Conservation (phyloP, 2,113 vertebrate species). For the Felis catus region DNA sequence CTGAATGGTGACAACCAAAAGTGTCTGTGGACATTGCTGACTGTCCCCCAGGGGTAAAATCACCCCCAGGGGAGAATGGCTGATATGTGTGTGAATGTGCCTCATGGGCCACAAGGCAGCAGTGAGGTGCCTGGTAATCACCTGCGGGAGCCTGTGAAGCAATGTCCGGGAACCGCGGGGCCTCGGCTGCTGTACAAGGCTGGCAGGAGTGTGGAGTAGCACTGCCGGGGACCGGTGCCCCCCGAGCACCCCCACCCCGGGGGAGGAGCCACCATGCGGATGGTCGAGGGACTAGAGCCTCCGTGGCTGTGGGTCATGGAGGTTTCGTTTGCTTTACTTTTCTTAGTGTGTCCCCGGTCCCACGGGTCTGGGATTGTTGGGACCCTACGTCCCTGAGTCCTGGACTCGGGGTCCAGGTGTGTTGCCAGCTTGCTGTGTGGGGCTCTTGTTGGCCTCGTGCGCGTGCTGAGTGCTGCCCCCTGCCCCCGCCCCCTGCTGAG, state of each 20-base stretch:
- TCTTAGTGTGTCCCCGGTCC: not conserved
- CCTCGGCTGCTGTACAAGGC: not conserved
- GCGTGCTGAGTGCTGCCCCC: not conserved
- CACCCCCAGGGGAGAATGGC: accelerated
- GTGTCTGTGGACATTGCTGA: not conserved
- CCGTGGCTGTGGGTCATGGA: accelerated
- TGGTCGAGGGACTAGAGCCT: too few relatives aligned
- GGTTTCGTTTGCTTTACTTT: not conserved
- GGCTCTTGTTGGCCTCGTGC: accelerated
- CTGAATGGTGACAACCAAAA: not conserved
- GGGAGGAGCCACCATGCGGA: accelerated
- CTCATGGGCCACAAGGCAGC: accelerated
- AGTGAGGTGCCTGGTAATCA: accelerated
- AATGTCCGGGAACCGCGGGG: accelerated
- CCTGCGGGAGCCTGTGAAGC: too few relatives aligned
- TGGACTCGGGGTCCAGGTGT: accelerated
- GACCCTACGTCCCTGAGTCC: not conserved
- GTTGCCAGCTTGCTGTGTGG: not conserved
- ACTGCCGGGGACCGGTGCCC: not conserved
- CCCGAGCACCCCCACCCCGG: accelerated
- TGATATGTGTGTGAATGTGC: accelerated
- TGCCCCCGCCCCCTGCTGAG: not conserved
- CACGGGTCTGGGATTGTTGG: accelerated
- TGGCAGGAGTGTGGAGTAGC: not conserved
- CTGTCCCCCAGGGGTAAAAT: accelerated